Conservation (phyloP, 2,113 vertebrate species). For the Pteropus alecto region DNA sequence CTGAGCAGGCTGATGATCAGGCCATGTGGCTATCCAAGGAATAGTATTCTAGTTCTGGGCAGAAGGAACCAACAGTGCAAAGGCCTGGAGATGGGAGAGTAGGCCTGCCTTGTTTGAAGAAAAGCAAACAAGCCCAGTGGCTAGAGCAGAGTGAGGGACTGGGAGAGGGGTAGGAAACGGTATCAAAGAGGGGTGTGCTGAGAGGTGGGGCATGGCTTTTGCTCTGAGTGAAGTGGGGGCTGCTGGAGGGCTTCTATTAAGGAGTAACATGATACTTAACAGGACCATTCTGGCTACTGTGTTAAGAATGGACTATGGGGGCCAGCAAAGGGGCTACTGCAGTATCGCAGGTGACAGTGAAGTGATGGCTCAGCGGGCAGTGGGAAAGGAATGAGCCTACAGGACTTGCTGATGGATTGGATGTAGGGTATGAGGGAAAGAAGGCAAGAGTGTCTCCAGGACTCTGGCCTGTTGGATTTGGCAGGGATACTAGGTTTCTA, state of each 20-base stretch:
- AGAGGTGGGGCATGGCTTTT: not conserved
- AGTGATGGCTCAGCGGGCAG: not conserved
- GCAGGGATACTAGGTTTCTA: not conserved
- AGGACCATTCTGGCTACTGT: not conserved
- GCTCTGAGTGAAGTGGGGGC: not conserved
- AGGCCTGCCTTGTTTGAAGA: not conserved
- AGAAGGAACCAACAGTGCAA: not conserved
- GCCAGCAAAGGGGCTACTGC: not conserved
- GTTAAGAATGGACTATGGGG: not conserved
- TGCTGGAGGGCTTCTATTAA: not conserved
- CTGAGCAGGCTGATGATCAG: not conserved
- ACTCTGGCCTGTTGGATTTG: not conserved
- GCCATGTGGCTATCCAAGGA: not conserved
- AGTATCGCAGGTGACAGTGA: not conserved
- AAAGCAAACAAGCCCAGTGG: not conserved
- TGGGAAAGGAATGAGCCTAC: not conserved
- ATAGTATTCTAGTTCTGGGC: not conserved
- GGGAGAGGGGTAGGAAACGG: not conserved
- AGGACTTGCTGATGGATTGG: not conserved
- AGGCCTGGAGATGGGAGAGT: not conserved
- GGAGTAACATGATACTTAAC: not conserved
- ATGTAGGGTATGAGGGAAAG: not conserved
- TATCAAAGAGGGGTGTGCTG: not conserved
- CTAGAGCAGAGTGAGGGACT: not conserved
- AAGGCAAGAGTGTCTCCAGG: not conserved